A percentile compares a stretch with the other conserved stretches of the same genome.
phyloP scores from a whole-genome alignment of 2,888 invertebrate species.

The Temnothorax unifasciatus region DNA sequence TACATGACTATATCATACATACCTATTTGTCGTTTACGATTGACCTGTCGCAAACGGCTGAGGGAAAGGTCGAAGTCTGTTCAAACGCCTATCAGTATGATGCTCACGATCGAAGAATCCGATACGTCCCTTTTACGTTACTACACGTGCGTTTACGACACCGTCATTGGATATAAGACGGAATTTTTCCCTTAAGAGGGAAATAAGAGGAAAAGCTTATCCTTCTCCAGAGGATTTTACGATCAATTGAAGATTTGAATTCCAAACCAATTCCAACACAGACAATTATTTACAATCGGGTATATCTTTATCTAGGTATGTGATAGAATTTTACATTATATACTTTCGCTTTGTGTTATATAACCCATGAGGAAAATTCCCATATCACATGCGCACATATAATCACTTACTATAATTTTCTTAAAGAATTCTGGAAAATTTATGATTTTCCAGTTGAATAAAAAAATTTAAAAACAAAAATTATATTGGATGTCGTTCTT shows the following conservation, averaged over 20 bases:
- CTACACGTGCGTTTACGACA: constrained; percentile 1
- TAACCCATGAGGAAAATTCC: neutral
- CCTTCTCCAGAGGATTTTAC: neutral
- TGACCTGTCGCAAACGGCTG: constrained; percentile 63
- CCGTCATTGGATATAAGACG: constrained; percentile 2
- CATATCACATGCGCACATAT: neutral
- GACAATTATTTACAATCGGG: neutral
- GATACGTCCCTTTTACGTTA: constrained; percentile 5
- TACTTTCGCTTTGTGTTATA: neutral
- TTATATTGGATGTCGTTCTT: neutral
- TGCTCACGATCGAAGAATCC: constrained; percentile 33
- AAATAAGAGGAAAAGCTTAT: neutral
- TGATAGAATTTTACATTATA: neutral
- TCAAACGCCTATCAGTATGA: constrained; percentile 39
- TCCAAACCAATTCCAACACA: neutral
- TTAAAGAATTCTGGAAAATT: neutral
- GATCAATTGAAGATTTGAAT: neutral
- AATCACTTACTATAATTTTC: neutral
- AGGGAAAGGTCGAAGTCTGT: constrained; percentile 41
- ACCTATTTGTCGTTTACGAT: constrained; percentile 68
- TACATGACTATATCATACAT: constrained; percentile 47
- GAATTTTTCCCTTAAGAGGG: neutral
- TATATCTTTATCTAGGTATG: neutral
- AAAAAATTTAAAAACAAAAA: neutral
- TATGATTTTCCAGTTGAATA: neutral